A percentile compares a stretch with the other conserved stretches of the same genome.
phyloP scores from a whole-genome alignment of 2,113 vertebrate genomes.

The Xiphophorus hellerii region DNA sequence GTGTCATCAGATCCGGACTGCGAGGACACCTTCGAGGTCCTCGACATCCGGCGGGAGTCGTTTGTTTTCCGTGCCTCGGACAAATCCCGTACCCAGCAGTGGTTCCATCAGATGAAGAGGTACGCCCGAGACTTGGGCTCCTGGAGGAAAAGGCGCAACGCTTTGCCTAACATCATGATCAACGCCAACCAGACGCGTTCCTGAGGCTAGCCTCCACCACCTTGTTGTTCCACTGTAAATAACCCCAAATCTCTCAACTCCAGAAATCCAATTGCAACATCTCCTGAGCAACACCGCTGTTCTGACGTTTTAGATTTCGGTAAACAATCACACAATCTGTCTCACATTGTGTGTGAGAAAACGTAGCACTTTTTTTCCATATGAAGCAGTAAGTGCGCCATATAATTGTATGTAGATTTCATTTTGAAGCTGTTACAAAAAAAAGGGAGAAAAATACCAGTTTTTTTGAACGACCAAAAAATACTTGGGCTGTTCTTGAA shows the following conservation, averaged over 20 bases:
- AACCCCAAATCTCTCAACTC: constrained; percentile 35
- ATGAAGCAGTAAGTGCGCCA: constrained; percentile 47
- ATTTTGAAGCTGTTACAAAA: constrained; percentile 18
- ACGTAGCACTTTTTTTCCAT: constrained; percentile 56
- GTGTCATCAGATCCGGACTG: constrained; percentile 87
- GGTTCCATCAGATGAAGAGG: constrained; percentile 87
- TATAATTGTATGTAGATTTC: constrained; percentile 19
- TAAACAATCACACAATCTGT: constrained; percentile 14
- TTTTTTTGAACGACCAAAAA: constrained; percentile 68
- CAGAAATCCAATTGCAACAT: constrained; percentile 41
- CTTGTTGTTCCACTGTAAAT: constrained; percentile 58
- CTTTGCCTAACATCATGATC: constrained; percentile 95
- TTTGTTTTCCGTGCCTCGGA: constrained; percentile 90
- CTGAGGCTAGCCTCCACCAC: constrained; percentile 68
- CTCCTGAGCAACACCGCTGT: constrained; percentile 45
- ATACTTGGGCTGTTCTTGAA: constrained; percentile 55
- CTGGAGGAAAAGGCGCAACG: constrained; percentile 91
- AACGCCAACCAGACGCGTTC: constrained; percentile 86
- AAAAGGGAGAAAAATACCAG: constrained; percentile 2
- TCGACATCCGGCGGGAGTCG: constrained; percentile 88
- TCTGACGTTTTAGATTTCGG: constrained; percentile 25
- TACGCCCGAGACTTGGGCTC: constrained; percentile 87
- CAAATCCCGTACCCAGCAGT: constrained; percentile 89
- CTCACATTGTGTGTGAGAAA: constrained; percentile 18
- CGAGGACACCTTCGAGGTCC: constrained; percentile 90